Evolutionary conservation across 2,797 vertebrate genomes (phyloP).

Genomic region (Trachops cirrhosus): DNA sequence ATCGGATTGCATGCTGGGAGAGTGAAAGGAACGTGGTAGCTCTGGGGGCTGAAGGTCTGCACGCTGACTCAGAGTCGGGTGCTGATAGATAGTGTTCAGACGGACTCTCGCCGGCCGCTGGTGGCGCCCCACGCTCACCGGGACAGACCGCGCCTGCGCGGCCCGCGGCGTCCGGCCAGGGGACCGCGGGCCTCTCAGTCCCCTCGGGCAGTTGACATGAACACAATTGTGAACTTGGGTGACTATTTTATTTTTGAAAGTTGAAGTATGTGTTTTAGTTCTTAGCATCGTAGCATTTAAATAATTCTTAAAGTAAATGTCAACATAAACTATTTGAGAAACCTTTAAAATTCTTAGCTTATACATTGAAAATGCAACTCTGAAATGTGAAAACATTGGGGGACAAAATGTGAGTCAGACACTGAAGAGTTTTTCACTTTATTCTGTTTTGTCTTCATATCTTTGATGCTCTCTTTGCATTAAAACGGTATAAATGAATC

Average conservation of each 20-base stretch:
- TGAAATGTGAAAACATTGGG: slow-evolving; percentile 65
- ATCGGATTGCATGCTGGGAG: background rate
- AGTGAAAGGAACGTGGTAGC: background rate
- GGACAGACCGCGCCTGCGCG: slow-evolving; percentile 46
- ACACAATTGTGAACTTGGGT: slow-evolving; percentile 69
- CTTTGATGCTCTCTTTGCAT: slow-evolving; percentile 45
- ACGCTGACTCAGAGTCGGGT: background rate
- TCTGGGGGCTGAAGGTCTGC: slow-evolving; percentile 27
- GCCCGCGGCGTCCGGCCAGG: slow-evolving; percentile 34
- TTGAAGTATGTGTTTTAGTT: slow-evolving; percentile 66
- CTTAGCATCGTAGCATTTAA: slow-evolving; percentile 56
- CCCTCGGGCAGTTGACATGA: slow-evolving; percentile 34
- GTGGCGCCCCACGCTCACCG: background rate
- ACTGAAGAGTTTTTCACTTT: slow-evolving; percentile 59
- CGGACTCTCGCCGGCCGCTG: slow-evolving; percentile 30
- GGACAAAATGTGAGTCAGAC: slow-evolving; percentile 60
- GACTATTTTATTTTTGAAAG: slow-evolving; percentile 53
- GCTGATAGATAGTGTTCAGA: slow-evolving; percentile 29
- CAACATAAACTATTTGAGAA: slow-evolving; percentile 34
- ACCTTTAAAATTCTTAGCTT: slow-evolving; percentile 54
- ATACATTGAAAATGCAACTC: slow-evolving; percentile 54
- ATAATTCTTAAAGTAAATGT: background rate
- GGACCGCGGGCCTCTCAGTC: slow-evolving; percentile 54
- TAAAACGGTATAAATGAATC: slow-evolving; percentile 59
- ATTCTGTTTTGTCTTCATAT: slow-evolving; percentile 28